Conservation (phyloP, 2,797 vertebrate species). For the Pseudocheirus occidentalis region DNA sequence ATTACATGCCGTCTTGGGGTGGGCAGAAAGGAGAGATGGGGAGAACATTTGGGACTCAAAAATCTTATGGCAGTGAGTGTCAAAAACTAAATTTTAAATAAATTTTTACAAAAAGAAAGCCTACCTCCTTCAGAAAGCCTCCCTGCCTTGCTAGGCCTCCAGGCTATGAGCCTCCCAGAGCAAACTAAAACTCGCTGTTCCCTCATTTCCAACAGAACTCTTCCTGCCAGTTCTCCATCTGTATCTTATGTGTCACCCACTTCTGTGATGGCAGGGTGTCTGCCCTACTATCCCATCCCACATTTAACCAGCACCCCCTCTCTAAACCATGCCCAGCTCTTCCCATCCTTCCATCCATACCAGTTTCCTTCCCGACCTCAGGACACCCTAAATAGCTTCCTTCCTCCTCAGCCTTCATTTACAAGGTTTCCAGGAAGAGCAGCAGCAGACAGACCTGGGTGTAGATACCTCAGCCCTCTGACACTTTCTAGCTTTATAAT, state of each 20-base stretch:
- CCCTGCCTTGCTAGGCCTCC: not conserved
- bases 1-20: no score
- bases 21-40: no score
- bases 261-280: no score
- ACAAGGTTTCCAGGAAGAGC: not conserved
- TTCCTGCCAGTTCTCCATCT: not conserved
- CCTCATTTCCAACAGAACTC: not conserved
- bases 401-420: not conserved
- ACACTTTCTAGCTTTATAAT: no score
- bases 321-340: not conserved
- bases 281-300: not conserved
- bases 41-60: no score
- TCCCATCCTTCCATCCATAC: not conserved
- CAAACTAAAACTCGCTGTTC: not conserved
- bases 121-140: not conserved
- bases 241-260: not conserved
- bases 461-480: not conserved
- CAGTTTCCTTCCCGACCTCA: not conserved
- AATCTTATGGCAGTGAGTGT: no score
- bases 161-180: not conserved
- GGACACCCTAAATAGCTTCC: not conserved
- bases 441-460: not conserved
- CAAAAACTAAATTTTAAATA: no score
- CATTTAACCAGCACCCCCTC: not conserved
- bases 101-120: not conserved